Evolutionary conservation across 2,888 invertebrate species (phyloP), one percentile per base, ranked within the genome.

Genomic region (Eupsilia transversa): DNA sequence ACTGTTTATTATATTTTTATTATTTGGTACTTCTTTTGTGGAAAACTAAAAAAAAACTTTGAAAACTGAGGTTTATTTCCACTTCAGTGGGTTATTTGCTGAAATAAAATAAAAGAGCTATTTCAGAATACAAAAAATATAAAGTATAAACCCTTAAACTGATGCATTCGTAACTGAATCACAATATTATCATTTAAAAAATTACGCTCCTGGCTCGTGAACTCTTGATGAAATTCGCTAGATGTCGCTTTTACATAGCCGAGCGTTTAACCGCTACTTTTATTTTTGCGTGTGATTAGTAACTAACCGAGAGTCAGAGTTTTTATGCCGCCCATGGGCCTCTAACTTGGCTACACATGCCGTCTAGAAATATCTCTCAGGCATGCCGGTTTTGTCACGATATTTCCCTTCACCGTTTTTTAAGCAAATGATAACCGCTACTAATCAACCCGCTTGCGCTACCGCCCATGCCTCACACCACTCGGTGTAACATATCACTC

Each of bases 401-500:
- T n/a, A n/a, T n/a, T n/a, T n/a, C n/a, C n/a, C n/a, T n/a, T n/a
- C n/a, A n/a, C n/a, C n/a, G n/a, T n/a, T n/a, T n/a, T n/a, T n/a
- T n/a, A n/a, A n/a, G n/a, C n/a, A n/a, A n/a, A n/a, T n/a, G n/a
- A n/a, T n/a, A 10, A 6, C 20, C 27, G 33, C 57, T n/a, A 10
- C 2, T 9, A n/a, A 52, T 27, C 0, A 5, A 14, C 20, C 9
- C 66, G 59, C 52, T 60, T 17, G 30, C 74, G 86, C 86, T 14
- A 0, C 70, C 70, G 73, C 84, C 68, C 20, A 1, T 84, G n/a
- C 6, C 65, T 61, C 35, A 14, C 33, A 41, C 89, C 89, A 82
- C 67, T 59, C 66, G 88, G 91, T 93, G 91, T 93, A 86, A 71
- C 84, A 87, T 93, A 90, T 90, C 91, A 89, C 83, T 89, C 90